A percentile compares a stretch with the other conserved stretches of the same genome.
Evolutionary conservation across 2,888 invertebrate species (phyloP).

Genomic region (Cephus rjabovi): DNA sequence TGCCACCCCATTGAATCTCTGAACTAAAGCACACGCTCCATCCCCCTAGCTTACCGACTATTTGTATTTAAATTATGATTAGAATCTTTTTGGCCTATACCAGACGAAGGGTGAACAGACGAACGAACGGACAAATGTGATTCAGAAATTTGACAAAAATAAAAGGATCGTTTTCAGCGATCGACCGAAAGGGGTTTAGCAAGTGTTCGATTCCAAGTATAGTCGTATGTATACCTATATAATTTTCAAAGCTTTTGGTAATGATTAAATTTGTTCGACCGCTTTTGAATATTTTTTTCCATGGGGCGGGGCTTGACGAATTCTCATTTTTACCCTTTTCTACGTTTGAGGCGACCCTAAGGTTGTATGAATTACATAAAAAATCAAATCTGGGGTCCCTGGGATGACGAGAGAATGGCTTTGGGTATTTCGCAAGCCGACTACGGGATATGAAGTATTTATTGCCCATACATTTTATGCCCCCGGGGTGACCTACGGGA

Average conservation of each 20-base stretch:
- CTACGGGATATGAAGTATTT: conserved; percentile 45
- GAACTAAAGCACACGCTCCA: too few species aligned
- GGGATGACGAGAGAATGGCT: conserved; percentile 31
- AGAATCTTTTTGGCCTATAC: not conserved
- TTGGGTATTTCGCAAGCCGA: conserved; percentile 36
- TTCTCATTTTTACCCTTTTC: conserved; percentile 7
- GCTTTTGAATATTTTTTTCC: not conserved
- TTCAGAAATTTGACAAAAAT: too few species aligned
- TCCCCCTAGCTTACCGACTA: not conserved
- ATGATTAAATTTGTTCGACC: not conserved
- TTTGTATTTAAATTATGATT: conserved; percentile 8
- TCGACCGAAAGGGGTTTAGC: too few species aligned
- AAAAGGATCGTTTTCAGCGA: too few species aligned
- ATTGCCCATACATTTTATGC: conserved; percentile 41
- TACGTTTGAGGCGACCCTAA: conserved; percentile 16
- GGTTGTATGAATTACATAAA: conserved; percentile 20
- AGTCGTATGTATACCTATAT: too few species aligned
- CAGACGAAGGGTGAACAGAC: too few species aligned
- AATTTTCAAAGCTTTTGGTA: too few species aligned
- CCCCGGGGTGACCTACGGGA: conserved; percentile 32
- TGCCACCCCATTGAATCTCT: too few species aligned
- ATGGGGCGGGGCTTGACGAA: not conserved
- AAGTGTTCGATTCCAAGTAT: too few species aligned
- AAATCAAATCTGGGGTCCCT: conserved; percentile 29
- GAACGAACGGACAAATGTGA: too few species aligned